Evolutionary conservation across 2,113 vertebrate species (phyloP).

Genomic region (Eretmochelys imbricata): DNA sequence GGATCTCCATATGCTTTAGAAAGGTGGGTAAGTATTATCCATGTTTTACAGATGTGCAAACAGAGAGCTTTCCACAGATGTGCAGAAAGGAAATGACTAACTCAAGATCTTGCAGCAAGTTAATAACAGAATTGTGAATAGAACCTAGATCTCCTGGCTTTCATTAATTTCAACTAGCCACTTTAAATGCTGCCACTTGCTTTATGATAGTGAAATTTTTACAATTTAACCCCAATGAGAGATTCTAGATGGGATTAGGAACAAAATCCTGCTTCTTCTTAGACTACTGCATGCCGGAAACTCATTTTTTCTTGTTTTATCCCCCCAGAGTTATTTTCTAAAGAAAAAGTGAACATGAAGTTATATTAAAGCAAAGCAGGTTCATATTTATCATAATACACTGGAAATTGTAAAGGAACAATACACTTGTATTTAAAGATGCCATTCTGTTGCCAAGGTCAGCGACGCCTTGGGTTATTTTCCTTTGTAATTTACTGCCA

Average conservation of each 20-base stretch:
- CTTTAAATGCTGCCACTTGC: constrained; percentile 2
- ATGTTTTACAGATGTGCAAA: background rate
- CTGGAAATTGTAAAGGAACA: background rate
- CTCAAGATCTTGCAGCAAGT: constrained; percentile 2
- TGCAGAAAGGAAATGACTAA: background rate
- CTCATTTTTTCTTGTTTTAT: background rate
- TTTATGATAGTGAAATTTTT: constrained; percentile 14
- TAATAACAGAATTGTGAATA: background rate
- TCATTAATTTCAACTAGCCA: constrained; percentile 34
- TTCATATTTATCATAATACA: background rate
- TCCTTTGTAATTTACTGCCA: background rate
- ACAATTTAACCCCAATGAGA: constrained; percentile 18
- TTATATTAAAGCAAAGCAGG: background rate
- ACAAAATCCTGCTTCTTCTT: background rate
- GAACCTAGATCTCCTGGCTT: constrained; percentile 46
- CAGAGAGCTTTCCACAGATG: background rate
- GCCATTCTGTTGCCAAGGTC: background rate
- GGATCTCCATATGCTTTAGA: background rate
- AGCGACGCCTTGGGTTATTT: background rate
- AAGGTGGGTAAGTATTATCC: constrained; percentile 13
- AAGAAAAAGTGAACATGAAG: background rate
- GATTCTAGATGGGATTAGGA: background rate
- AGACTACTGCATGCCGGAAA: background rate
- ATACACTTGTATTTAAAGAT: background rate
- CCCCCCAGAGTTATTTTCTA: background rate